phyloP scores from a whole-genome alignment of 2,888 invertebrate species.

The Microchrysa polita region DNA sequence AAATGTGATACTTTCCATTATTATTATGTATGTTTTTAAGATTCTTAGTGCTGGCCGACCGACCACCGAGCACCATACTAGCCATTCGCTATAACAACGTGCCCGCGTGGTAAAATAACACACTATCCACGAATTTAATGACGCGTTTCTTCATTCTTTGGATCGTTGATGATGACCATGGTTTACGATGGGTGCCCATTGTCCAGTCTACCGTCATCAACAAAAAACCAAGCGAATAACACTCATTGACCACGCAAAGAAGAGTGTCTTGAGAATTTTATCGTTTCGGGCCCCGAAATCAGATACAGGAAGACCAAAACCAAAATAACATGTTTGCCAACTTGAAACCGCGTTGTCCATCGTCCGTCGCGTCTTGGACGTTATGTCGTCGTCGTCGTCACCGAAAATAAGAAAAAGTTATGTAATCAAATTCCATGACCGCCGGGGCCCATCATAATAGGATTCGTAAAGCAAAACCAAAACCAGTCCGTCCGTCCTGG shows the following conservation, averaged over 20 bases:
- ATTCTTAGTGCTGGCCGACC: conserved; percentile 22
- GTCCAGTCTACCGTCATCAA: too few species aligned
- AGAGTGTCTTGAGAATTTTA: conserved; percentile 3
- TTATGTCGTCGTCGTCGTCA: too few species aligned
- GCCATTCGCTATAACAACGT: neutral
- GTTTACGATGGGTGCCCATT: neutral
- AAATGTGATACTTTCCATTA: conserved; percentile 26
- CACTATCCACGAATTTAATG: neutral
- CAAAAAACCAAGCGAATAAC: neutral
- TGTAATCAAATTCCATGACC: conserved; percentile 1
- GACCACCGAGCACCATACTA: neutral
- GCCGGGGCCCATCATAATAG: neutral
- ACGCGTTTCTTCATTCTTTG: conserved; percentile 1
- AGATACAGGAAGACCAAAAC: neutral
- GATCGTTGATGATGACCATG: neutral
- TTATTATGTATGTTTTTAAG: neutral
- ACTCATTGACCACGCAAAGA: neutral
- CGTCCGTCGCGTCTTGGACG: too few species aligned
- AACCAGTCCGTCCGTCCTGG: too few species aligned
- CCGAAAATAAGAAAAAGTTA: neutral
- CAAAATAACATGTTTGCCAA: neutral
- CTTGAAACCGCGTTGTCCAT: too few species aligned
- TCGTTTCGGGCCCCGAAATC: neutral
- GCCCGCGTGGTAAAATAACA: neutral
- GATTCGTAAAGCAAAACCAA: too few species aligned